phyloP scores from a whole-genome alignment of 2,888 invertebrate species.

The Bedellia somnulentella region DNA sequence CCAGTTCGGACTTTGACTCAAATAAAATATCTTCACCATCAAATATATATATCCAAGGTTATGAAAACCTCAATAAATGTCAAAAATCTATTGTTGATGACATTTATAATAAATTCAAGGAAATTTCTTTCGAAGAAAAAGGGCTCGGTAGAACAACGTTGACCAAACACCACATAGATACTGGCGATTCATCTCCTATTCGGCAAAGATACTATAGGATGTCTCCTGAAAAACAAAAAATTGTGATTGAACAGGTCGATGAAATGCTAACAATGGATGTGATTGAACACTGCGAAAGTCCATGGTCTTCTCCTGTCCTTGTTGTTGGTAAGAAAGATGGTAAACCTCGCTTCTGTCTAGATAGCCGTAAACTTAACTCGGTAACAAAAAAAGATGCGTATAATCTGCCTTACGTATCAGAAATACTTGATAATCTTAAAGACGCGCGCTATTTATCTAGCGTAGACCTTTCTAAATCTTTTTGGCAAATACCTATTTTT shows the following conservation, averaged over 20 bases:
- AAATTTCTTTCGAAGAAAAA: conserved; percentile 10
- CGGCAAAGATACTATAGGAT: conserved; percentile 11
- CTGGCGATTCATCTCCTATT: conserved; percentile 4
- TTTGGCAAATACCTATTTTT: no score
- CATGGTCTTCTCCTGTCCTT: conserved; percentile 14
- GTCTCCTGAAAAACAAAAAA: conserved; percentile 14
- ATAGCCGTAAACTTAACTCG: conserved; percentile 11
- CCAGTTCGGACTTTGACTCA: background rate
- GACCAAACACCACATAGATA: conserved; percentile 3
- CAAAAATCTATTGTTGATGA: conserved; percentile 1
- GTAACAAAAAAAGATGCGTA: no score
- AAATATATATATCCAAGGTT: background rate
- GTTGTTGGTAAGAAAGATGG: no score
- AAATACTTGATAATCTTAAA: no score
- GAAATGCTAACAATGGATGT: conserved; percentile 9
- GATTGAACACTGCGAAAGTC: conserved; percentile 13
- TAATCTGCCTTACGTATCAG: no score
- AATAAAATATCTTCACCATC: background rate
- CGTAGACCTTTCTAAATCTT: no score
- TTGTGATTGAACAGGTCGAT: conserved; percentile 5
- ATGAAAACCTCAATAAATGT: conserved; percentile 1
- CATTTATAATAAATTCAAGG: conserved; percentile 8
- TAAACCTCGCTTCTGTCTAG: conserved; percentile 10
- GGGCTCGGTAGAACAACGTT: conserved; percentile 10
- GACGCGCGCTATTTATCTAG: no score